A percentile compares a stretch with the other conserved stretches of the same genome.
phyloP scores from a whole-genome alignment of 2,797 vertebrate genomes.

The Clarias laeviceps region DNA sequence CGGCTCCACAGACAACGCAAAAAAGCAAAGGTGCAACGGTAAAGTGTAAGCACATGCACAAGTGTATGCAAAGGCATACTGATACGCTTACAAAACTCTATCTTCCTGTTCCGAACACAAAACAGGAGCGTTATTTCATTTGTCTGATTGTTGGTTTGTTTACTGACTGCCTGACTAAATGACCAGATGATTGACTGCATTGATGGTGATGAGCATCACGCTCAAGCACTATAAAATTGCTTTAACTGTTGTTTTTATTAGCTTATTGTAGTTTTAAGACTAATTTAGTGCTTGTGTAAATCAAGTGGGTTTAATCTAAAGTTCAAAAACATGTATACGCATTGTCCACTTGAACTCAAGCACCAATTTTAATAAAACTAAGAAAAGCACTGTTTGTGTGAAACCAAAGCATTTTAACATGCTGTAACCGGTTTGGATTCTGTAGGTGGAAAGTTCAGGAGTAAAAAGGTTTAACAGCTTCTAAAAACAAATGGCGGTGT shows the following conservation, averaged over 20 bases:
- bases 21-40: neutral
- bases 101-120: neutral
- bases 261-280: neutral
- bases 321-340: neutral
- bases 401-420: slow-evolving; percentile 2
- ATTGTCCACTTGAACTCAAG: neutral
- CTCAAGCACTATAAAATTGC: neutral
- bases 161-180: neutral
- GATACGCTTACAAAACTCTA: neutral
- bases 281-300: neutral
- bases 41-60: neutral
- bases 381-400: neutral
- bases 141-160: neutral
- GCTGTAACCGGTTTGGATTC: neutral
- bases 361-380: neutral
- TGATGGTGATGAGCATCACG: neutral
- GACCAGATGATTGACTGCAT: neutral
- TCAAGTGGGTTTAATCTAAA: neutral
- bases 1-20: neutral
- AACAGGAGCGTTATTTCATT: neutral
- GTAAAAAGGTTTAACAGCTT: slow-evolving; percentile 1
- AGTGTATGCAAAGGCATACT: neutral
- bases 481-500: neutral
- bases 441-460: slow-evolving; percentile 7
- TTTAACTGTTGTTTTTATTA: neutral